Conservation (phyloP, 2,113 vertebrate genomes). For the Chitala chitala region DNA sequence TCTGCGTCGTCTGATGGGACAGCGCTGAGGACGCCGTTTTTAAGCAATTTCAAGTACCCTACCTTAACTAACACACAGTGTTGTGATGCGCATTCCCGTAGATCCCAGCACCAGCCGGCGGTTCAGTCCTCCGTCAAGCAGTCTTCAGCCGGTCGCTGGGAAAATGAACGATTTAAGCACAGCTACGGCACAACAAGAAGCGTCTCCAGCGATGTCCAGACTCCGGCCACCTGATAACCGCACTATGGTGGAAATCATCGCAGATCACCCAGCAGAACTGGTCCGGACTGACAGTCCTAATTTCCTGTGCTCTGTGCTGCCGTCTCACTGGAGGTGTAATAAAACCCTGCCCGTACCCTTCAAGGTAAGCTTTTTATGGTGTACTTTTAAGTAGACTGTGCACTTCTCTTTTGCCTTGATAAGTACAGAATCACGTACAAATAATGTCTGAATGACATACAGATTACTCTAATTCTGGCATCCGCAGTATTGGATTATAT, state of each 20-base stretch:
- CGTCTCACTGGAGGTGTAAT: conserved; percentile 91
- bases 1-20: neutral
- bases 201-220: conserved; percentile 55
- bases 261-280: conserved; percentile 78
- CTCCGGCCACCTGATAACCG: conserved; percentile 70
- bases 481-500: no score
- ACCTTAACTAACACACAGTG: conserved; percentile 64
- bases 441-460: no score
- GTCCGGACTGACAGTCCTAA: conserved; percentile 90
- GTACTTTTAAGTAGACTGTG: neutral
- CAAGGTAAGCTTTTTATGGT: conserved; percentile 66
- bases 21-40: neutral
- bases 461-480: no score
- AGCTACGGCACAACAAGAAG: conserved; percentile 56
- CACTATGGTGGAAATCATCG: conserved; percentile 79
- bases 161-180: conserved; percentile 75
- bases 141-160: conserved; percentile 60
- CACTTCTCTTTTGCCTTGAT: neutral
- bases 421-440: no score
- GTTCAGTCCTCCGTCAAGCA: conserved; percentile 70
- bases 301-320: conserved; percentile 87
- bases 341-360: conserved; percentile 89
- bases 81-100: conserved; percentile 68
- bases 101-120: conserved; percentile 72
- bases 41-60: neutral